Conservation (phyloP, 2,113 vertebrate species). For the Chlorodrepanis virens region DNA sequence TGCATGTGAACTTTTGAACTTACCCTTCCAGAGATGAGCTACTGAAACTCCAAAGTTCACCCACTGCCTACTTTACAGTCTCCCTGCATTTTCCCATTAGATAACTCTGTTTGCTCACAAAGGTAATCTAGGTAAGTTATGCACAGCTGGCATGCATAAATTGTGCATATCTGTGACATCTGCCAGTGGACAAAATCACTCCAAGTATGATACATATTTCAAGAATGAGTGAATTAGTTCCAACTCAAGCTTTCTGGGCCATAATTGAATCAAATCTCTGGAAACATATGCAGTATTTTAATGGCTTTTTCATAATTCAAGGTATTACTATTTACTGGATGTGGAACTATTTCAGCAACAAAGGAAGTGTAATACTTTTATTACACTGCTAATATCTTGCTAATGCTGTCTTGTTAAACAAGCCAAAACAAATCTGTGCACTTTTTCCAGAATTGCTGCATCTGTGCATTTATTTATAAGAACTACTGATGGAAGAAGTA, state of each 20-base stretch:
- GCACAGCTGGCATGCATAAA: slow-evolving; percentile 73
- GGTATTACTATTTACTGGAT: slow-evolving; percentile 34
- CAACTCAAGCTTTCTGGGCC: slow-evolving; percentile 23
- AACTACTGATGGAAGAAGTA: not conserved
- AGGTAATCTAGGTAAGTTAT: slow-evolving; percentile 61
- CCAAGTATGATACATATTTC: slow-evolving; percentile 41
- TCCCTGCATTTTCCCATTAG: not conserved
- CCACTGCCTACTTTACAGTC: not conserved
- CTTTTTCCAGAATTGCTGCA: not conserved
- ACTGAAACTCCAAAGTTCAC: not conserved
- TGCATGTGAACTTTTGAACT: not conserved
- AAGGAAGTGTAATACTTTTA: not conserved
- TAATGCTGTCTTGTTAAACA: not conserved
- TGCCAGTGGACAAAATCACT: slow-evolving; percentile 59
- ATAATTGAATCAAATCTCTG: slow-evolving; percentile 2
- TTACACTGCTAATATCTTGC: not conserved
- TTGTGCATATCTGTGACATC: slow-evolving; percentile 67
- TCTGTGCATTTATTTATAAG: not conserved
- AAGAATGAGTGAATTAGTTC: slow-evolving; percentile 44
- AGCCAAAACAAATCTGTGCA: not conserved
- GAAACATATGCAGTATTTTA: slow-evolving; percentile 28
- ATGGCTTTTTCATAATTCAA: slow-evolving; percentile 15
- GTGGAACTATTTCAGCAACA: not conserved
- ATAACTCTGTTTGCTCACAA: slow-evolving; percentile 57
- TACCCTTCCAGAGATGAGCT: not conserved